Percentiles rank a stretch among this genome's conserved stretches.
Conservation (phyloP, 2,888 invertebrate species). For the Ferrisia virgata region DNA sequence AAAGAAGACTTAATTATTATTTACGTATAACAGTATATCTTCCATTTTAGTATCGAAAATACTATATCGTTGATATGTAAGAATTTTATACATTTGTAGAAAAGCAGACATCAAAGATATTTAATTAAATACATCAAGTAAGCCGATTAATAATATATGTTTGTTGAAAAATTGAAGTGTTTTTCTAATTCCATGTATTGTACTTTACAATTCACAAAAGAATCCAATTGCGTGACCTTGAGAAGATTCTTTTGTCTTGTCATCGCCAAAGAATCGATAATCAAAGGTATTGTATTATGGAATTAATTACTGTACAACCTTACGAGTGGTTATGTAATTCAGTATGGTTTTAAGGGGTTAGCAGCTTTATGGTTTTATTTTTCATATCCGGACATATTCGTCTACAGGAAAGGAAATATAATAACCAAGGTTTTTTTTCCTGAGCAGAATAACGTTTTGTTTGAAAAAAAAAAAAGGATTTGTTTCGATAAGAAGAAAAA, state of each 20-base stretch:
- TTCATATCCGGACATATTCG: background rate
- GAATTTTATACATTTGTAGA: constrained; percentile 28
- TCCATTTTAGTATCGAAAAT: constrained; percentile 33
- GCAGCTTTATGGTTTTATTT: background rate
- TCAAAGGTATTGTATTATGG: background rate
- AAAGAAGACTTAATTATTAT: constrained; percentile 33
- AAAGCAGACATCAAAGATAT: constrained; percentile 28
- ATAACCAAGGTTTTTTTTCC: too few species aligned
- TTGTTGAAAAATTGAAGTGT: background rate
- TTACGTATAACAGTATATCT: constrained; percentile 22
- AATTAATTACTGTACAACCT: background rate
- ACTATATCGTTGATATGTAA: constrained; percentile 25
- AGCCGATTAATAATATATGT: constrained; percentile 22
- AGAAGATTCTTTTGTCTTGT: background rate
- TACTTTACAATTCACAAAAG: background rate
- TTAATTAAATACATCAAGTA: constrained; percentile 16
- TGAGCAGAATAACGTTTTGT: too few species aligned
- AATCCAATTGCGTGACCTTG: background rate
- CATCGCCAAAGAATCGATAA: background rate
- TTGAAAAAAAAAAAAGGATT: too few species aligned
- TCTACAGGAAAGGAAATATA: too few species aligned
- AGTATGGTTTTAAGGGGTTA: background rate
- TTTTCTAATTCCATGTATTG: background rate
- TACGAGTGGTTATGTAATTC: background rate
- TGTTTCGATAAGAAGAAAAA: too few species aligned